Percentiles rank a stretch among this genome's conserved stretches.
These are phyloP conservation scores for Nannoperca obscura DNA, from an alignment of 2,797 vertebrate species.

Conservation along the genomic window DNA sequence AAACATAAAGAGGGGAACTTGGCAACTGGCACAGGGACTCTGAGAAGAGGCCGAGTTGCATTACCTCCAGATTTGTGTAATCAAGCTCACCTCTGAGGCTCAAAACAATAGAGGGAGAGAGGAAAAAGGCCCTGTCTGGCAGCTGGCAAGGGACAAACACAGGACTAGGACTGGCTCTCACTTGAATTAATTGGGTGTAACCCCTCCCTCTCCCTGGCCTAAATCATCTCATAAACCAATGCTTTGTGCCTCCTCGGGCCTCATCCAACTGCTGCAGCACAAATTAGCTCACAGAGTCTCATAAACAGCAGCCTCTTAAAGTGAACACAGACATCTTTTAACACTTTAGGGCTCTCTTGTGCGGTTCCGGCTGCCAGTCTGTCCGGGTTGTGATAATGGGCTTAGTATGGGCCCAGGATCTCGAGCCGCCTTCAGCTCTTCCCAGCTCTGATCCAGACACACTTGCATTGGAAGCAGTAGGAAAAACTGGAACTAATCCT, in stretches of 20 bases:
- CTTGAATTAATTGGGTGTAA: constrained; percentile 64
- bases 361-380: constrained; percentile 67
- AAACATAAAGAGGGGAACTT: constrained; percentile 65
- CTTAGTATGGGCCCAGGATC: constrained; percentile 36
- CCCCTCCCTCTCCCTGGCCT: constrained; percentile 52
- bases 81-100: constrained; percentile 81
- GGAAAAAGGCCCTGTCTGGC: constrained; percentile 71
- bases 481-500: background rate
- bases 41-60: constrained; percentile 68
- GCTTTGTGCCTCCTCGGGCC: constrained; percentile 66
- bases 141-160: constrained; percentile 76
- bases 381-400: constrained; percentile 63
- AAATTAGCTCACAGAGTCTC: constrained; percentile 70
- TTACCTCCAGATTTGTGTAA: constrained; percentile 81
- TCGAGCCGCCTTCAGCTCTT: constrained; percentile 28
- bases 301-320: constrained; percentile 72
- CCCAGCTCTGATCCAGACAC: constrained; percentile 33
- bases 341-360: constrained; percentile 69
- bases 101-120: constrained; percentile 72
- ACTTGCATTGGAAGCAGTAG: constrained; percentile 25
- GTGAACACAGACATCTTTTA: constrained; percentile 79
- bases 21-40: constrained; percentile 71
- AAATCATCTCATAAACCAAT: constrained; percentile 75
- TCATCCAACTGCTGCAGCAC: constrained; percentile 66
- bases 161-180: constrained; percentile 60